Percentiles rank a stretch among this genome's conserved stretches.
Evolutionary conservation across 2,888 invertebrate genomes (phyloP).

Genomic region (Sylvicola fuscatus): DNA sequence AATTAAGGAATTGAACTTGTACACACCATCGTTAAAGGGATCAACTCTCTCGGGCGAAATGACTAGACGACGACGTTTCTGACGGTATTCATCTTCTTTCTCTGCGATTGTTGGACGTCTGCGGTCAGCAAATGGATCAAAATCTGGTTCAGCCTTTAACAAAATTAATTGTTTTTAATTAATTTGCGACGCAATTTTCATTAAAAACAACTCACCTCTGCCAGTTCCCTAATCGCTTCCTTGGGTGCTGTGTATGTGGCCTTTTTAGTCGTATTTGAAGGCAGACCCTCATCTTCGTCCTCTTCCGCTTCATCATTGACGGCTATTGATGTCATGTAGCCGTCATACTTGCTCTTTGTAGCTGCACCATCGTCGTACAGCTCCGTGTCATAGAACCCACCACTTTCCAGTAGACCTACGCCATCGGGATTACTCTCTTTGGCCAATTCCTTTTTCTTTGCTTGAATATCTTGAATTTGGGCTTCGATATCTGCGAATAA

Average conservation of each 20-base stretch:
- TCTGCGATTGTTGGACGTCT: constrained; percentile 84
- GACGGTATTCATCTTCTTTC: constrained; percentile 91
- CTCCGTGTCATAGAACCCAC: constrained; percentile 70
- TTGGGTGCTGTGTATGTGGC: constrained; percentile 69
- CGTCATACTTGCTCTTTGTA: constrained; percentile 65
- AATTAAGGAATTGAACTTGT: too few species aligned
- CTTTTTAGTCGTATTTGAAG: constrained; percentile 48
- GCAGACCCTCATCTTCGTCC: constrained; percentile 55
- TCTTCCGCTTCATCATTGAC: constrained; percentile 92
- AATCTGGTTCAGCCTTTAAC: constrained; percentile 29
- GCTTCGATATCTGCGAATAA: constrained; percentile 71
- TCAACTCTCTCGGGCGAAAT: constrained; percentile 95
- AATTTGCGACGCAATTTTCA: too few species aligned
- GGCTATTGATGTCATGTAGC: constrained; percentile 90
- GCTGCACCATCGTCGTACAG: constrained; percentile 62
- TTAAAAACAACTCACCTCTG: constrained; percentile 38
- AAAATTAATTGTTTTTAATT: background rate
- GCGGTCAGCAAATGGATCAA: constrained; percentile 87
- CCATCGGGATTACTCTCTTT: constrained; percentile 38
- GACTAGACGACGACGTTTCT: constrained; percentile 67
- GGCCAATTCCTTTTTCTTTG: constrained; percentile 61
- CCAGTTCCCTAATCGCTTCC: constrained; percentile 74
- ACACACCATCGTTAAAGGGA: constrained; percentile 93
- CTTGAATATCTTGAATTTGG: constrained; percentile 78
- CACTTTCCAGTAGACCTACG: constrained; percentile 68